Conservation (phyloP, 1,140 invertebrate species). For the Calliphora vicina region DNA sequence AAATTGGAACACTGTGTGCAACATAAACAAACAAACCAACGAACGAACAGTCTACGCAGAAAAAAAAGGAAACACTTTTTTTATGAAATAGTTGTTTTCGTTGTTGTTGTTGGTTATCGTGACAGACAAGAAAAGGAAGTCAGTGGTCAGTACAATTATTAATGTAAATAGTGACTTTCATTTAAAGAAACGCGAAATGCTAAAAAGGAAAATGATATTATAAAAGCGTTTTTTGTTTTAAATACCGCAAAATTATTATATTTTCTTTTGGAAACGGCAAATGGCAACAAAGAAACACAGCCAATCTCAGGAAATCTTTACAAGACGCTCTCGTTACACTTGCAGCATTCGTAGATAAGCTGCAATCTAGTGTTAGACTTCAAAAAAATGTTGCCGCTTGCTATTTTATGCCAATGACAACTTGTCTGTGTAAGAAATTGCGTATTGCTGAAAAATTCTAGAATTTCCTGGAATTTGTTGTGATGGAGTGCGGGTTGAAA, state of each 20-base stretch:
- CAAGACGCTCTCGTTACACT: background rate
- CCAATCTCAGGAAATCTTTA: constrained; percentile 28
- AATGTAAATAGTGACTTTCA: constrained; percentile 6
- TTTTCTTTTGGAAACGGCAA: background rate
- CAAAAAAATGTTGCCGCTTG: constrained; percentile 5
- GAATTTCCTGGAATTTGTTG: background rate
- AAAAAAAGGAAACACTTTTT: background rate
- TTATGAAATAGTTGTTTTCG: background rate
- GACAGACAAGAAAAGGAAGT: constrained; percentile 32
- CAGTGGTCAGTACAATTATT: constrained; percentile 32
- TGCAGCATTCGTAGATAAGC: background rate
- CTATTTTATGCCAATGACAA: background rate
- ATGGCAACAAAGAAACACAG: background rate
- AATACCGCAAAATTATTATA: constrained; percentile 1
- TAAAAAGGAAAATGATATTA: background rate
- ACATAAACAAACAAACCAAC: no score
- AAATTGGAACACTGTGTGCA: constrained; percentile 27
- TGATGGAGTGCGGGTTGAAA: background rate
- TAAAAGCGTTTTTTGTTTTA: background rate
- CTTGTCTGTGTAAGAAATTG: background rate
- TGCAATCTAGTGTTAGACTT: constrained; percentile 2
- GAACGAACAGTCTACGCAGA: background rate
- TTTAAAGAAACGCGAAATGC: background rate
- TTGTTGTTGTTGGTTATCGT: constrained; percentile 20
- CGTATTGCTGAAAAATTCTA: background rate